These are phyloP conservation scores for Spodoptera exigua DNA, from an alignment of 2,888 invertebrate species.

Conservation along the genomic window DNA sequence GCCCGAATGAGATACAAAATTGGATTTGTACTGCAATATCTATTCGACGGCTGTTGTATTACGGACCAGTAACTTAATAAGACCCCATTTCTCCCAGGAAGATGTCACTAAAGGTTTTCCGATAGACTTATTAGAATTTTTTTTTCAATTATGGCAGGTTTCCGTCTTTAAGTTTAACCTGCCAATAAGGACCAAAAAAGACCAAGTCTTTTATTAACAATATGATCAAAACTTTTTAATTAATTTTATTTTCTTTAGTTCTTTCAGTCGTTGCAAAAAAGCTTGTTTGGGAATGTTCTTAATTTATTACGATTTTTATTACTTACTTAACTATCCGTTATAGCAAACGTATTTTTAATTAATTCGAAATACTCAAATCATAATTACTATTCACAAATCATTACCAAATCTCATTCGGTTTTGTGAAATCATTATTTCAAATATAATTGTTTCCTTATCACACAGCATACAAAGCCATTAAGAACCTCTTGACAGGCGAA, in stretches of 20 bases:
- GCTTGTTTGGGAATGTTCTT: too few relatives aligned
- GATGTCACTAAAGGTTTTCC: conserved; percentile 36
- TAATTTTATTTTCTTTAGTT: too few relatives aligned
- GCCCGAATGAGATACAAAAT: conserved; percentile 68
- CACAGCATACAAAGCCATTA: conserved; percentile 50
- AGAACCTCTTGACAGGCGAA: conserved; percentile 66
- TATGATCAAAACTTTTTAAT: too few relatives aligned
- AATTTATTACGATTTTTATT: too few relatives aligned
- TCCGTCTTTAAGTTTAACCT: neutral
- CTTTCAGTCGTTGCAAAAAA: too few relatives aligned
- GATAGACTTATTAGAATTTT: conserved; percentile 27
- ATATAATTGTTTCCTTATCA: conserved; percentile 56
- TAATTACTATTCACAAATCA: too few relatives aligned
- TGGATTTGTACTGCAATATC: conserved; percentile 71
- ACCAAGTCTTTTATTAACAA: too few relatives aligned
- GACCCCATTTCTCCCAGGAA: conserved; percentile 31
- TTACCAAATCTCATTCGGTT: too few relatives aligned
- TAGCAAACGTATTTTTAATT: too few relatives aligned
- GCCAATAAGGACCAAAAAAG: too few relatives aligned
- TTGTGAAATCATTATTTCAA: conserved; percentile 12
- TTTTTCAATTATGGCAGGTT: neutral
- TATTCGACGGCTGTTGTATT: conserved; percentile 59
- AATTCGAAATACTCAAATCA: too few relatives aligned
- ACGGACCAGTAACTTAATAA: conserved; percentile 61
- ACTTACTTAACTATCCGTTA: too few relatives aligned